Evolutionary conservation across 2,797 vertebrate species (phyloP).

Genomic region (Aphelocoma californica): DNA sequence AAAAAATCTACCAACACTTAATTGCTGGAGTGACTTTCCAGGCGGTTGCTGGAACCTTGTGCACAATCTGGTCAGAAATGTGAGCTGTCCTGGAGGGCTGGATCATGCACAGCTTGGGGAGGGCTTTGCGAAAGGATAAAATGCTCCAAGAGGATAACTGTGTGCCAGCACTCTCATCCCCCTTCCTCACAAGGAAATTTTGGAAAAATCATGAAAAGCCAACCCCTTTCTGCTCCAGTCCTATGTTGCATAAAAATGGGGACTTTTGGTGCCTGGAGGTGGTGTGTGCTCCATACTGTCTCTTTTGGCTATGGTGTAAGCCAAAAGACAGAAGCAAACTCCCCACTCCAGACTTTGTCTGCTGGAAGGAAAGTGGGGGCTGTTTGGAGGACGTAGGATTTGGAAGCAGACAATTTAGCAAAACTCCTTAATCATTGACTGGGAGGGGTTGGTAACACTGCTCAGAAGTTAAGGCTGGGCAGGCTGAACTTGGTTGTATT

Average conservation of each 20-base stretch:
- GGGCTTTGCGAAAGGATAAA: constrained; percentile 20
- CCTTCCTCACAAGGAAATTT: background rate
- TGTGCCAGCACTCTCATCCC: background rate
- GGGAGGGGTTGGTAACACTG: background rate
- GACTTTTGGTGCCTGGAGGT: constrained; percentile 27
- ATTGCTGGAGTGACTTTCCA: constrained; percentile 71
- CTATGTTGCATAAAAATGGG: background rate
- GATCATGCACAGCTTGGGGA: constrained; percentile 13
- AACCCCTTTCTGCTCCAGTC: background rate
- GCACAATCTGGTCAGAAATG: constrained; percentile 63
- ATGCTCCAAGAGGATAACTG: constrained; percentile 10
- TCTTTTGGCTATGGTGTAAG: constrained; percentile 8
- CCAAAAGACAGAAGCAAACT: constrained; percentile 38
- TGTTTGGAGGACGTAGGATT: background rate
- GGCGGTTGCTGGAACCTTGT: constrained; percentile 54
- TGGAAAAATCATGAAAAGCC: constrained; percentile 30
- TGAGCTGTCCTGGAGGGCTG: constrained; percentile 59
- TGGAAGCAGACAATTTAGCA: background rate
- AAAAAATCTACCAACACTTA: constrained; percentile 53
- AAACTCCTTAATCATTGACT: background rate
- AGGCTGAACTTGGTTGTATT: background rate
- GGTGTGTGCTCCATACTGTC: background rate
- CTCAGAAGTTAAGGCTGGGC: background rate
- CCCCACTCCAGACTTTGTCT: constrained; percentile 45
- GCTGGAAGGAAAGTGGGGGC: background rate